Percentiles rank a stretch among this genome's conserved stretches.
These are phyloP conservation scores for Aplodontia rufa DNA, from an alignment of 2,113 vertebrate genomes.

Conservation along the genomic window DNA sequence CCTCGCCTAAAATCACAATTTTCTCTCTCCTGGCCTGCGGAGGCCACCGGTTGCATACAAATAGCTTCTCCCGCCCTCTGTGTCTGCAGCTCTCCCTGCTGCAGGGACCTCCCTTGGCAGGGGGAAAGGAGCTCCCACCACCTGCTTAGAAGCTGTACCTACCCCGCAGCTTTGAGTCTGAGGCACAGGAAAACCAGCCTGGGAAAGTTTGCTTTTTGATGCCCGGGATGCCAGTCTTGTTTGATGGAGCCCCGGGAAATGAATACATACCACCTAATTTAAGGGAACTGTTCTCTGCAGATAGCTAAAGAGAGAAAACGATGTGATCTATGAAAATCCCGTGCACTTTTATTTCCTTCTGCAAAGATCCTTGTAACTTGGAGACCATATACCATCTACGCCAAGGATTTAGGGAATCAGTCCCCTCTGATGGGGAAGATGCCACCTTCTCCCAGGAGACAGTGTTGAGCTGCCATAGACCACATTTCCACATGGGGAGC, in stretches of 20 bases:
- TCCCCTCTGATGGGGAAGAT: background rate
- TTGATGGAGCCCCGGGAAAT: constrained; percentile 63
- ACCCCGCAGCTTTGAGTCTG: background rate
- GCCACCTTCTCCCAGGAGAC: background rate
- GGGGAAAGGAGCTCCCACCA: background rate
- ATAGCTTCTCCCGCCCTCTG: background rate
- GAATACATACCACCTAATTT: constrained; percentile 56
- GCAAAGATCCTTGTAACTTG: background rate
- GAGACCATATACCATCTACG: background rate
- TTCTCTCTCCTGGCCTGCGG: background rate
- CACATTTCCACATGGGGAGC: background rate
- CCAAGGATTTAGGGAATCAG: background rate
- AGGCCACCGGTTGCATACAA: constrained; percentile 17
- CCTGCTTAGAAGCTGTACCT: background rate
- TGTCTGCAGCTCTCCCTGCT: no score
- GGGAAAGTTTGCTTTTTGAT: constrained; percentile 43
- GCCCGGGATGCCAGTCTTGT: background rate
- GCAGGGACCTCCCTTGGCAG: background rate
- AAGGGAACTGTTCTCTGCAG: background rate
- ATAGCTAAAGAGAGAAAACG: background rate
- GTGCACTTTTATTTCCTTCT: background rate
- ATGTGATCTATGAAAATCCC: background rate
- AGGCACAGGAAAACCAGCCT: background rate
- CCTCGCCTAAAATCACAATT: constrained; percentile 48
- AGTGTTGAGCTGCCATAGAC: background rate